Percentiles rank a stretch among this genome's conserved stretches.
phyloP scores from a whole-genome alignment of 2,888 invertebrate genomes.

The Azorinus chamasolen region DNA sequence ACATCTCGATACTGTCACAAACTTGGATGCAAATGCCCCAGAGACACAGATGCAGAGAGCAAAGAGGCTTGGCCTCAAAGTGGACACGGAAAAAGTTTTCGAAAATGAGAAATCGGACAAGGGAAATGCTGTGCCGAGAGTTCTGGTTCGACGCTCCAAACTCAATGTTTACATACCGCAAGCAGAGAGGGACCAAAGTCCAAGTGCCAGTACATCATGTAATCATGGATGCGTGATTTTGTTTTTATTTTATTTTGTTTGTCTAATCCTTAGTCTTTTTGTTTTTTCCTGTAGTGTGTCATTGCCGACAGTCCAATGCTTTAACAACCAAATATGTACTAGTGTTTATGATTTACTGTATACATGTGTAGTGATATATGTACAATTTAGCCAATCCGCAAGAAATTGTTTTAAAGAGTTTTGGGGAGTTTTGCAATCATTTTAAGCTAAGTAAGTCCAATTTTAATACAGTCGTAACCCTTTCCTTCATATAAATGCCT shows the following conservation, averaged over 20 bases:
- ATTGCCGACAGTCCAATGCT: no score
- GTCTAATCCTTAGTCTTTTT: no score
- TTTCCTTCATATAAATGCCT: no score
- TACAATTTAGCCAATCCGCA: no score
- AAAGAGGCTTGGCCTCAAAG: constrained; percentile 54
- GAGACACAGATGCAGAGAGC: constrained; percentile 66
- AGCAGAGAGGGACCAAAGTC: constrained; percentile 46
- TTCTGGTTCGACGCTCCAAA: constrained; percentile 39
- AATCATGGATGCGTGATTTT: constrained; percentile 23
- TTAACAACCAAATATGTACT: no score
- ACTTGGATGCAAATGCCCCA: constrained; percentile 49
- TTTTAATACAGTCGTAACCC: no score
- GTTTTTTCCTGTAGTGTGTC: no score
- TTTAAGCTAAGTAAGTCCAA: no score
- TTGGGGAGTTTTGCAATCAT: no score
- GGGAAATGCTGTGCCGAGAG: constrained; percentile 35
- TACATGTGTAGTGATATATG: no score
- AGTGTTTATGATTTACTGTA: no score
- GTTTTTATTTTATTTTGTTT: not conserved
- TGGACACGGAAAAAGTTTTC: constrained; percentile 55
- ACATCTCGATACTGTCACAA: constrained; percentile 20
- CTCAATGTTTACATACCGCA: constrained; percentile 63
- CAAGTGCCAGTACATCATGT: constrained; percentile 58
- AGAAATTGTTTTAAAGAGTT: no score
- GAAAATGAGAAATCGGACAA: constrained; percentile 48